Evolutionary conservation across 2,797 vertebrate genomes (phyloP), one percentile per base, ranked within the genome.

Genomic region (Phrynocephalus vlangalii): DNA sequence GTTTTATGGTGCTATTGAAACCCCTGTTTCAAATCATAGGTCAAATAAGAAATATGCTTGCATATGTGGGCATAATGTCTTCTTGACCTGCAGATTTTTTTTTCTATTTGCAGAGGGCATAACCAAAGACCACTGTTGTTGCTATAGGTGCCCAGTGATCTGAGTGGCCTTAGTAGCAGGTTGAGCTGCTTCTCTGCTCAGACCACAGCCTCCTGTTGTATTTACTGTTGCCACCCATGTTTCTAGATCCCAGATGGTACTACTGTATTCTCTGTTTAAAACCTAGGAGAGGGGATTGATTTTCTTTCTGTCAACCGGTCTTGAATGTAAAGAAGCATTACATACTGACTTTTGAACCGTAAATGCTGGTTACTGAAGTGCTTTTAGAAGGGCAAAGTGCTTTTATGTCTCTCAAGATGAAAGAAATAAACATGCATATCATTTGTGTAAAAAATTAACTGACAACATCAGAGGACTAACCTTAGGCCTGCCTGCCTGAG

Each of bases 241-340:
- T n/a, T 30, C 52, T 80, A 30, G 50, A 63, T 28, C 16, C 24
- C 30, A 44, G 56, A 60, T 26, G 28, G 18, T 33, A 9, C 56
- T 26, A 9, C 56, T 26, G 11, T 1, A 6, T 11, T 48, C 22
- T 10, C 76, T 76, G n/a, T 44, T 44, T 33, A 85, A 52, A 33
- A 10, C 8, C 44, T 48, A 28, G 33, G 10, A 71, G 30, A 72
- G 30, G 60, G 18, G 18, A 13, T 60, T 79, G 78, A 60, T 79
- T 68, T 87, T 77, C 90, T 92, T 72, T 84, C 83, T 88, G 28
- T 86, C 87, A 91, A 84, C 90, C 84, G 76, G 75, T 83, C n/a
- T 3, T 66, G 50, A 79, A 63, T 83, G 2, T 28, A 92, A 63
- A 89, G 24, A 88, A 33, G 28, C 1, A 1, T 77, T 67, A 56